These are phyloP conservation scores for Diadema setosum DNA, from an alignment of 35 echinoderm and acorn worm species.

Conservation along the genomic window DNA sequence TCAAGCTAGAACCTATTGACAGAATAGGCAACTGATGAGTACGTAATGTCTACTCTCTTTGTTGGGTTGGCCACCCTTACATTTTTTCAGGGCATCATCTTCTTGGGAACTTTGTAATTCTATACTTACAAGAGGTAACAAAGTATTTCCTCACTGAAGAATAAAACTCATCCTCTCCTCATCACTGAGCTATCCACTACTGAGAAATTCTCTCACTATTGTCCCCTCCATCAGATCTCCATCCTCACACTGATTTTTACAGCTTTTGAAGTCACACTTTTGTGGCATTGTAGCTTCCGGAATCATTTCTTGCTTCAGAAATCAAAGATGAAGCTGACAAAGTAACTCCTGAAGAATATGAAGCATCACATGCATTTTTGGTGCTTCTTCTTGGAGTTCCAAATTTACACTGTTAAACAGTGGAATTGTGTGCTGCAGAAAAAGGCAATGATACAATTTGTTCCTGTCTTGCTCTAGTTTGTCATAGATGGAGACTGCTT, in stretches of 20 bases:
- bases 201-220: conserved; percentile 46
- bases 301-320: neutral
- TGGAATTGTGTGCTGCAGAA: conserved; percentile 53
- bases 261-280: conserved; percentile 9
- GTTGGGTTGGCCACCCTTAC: conserved; percentile 14
- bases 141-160: conserved; percentile 41
- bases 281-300: neutral
- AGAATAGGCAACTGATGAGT: conserved; percentile 61
- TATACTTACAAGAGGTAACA: conserved; percentile 35
- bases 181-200: neutral
- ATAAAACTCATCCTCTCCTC: conserved; percentile 12
- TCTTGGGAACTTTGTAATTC: conserved; percentile 24
- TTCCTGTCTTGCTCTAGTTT: conserved; percentile 35
- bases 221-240: conserved; percentile 16
- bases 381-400: neutral
- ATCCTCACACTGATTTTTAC: conserved; percentile 5
- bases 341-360: conserved; percentile 22
- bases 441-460: conserved; percentile 51
- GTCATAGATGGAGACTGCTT: conserved; percentile 42
- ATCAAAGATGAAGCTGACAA: conserved; percentile 3
- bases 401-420: conserved; percentile 41
- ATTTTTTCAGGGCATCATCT: conserved; percentile 40
- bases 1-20: conserved; percentile 57
- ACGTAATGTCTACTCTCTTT: conserved; percentile 1
- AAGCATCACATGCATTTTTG: conserved; percentile 9